phyloP scores from a whole-genome alignment of 2,888 invertebrate genomes.

The Nebria brevicollis region DNA sequence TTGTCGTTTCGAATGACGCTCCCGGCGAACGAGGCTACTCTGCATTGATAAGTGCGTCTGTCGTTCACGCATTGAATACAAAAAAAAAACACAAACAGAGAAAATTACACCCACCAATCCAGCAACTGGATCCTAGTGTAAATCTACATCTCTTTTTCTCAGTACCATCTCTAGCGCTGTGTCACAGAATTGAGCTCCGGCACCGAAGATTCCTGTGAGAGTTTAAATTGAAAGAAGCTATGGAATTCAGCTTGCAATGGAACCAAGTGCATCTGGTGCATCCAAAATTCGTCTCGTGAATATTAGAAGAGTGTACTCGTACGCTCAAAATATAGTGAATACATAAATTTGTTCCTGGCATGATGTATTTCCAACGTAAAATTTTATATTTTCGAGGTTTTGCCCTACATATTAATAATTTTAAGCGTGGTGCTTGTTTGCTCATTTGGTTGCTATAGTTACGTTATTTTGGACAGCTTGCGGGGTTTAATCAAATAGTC shows the following conservation, averaged over 20 bases:
- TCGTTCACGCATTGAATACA: not conserved
- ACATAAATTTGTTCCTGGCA: too few relatives aligned
- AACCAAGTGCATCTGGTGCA: conserved; percentile 1
- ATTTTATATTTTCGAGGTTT: too few relatives aligned
- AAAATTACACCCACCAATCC: not conserved
- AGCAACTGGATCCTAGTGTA: not conserved
- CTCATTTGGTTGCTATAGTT: too few relatives aligned
- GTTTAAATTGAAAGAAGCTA: not conserved
- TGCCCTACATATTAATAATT: too few relatives aligned
- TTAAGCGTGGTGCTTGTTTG: too few relatives aligned
- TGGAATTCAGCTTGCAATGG: not conserved
- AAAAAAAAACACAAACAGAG: not conserved
- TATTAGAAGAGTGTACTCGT: not conserved
- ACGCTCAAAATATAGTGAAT: not conserved
- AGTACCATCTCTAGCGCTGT: not conserved
- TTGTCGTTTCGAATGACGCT: not conserved
- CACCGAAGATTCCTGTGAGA: not conserved
- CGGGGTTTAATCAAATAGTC: too few relatives aligned
- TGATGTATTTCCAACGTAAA: too few relatives aligned
- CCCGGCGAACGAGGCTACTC: not conserved
- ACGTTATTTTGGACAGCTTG: too few relatives aligned
- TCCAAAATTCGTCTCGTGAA: not conserved
- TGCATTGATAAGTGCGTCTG: not conserved
- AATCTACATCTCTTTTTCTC: not conserved
- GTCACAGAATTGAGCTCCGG: not conserved